A percentile compares a stretch with the other conserved stretches of the same genome.
Conservation (phyloP, 2,888 invertebrate species). For the Nudaria mundana region DNA sequence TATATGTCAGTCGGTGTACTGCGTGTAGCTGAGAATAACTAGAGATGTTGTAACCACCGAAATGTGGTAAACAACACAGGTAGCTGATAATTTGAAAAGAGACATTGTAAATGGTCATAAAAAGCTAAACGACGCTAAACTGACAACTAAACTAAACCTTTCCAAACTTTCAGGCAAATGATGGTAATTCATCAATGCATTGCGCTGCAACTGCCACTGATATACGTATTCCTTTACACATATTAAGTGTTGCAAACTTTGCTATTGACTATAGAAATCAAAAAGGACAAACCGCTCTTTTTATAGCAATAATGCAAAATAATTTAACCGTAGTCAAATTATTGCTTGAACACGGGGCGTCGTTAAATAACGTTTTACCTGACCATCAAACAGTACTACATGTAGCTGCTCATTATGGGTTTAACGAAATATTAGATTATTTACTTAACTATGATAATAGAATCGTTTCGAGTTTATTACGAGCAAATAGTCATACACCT, state of each 20-base stretch:
- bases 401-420: conserved; percentile 65
- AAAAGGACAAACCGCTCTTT: conserved; percentile 62
- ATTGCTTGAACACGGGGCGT: conserved; percentile 57
- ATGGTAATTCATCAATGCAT: conserved; percentile 53
- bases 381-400: conserved; percentile 19
- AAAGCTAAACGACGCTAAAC: too few species aligned
- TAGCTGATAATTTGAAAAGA: too few species aligned
- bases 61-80: too few species aligned
- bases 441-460: conserved; percentile 1
- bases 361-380: not conserved
- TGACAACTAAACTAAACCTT: too few species aligned
- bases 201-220: conserved; percentile 64
- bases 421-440: conserved; percentile 24
- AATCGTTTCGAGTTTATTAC: not conserved
- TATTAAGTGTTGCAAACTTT: conserved; percentile 50
- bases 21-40: too few species aligned
- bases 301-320: conserved; percentile 55
- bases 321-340: conserved; percentile 54
- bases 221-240: conserved; percentile 59
- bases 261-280: conserved; percentile 46
- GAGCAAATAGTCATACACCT: conserved; percentile 5
- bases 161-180: conserved; percentile 18
- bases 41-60: too few species aligned
- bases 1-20: too few species aligned
- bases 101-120: too few species aligned